Evolutionary conservation across 2,797 vertebrate species (phyloP).

Genomic region (Acomys russatus): DNA sequence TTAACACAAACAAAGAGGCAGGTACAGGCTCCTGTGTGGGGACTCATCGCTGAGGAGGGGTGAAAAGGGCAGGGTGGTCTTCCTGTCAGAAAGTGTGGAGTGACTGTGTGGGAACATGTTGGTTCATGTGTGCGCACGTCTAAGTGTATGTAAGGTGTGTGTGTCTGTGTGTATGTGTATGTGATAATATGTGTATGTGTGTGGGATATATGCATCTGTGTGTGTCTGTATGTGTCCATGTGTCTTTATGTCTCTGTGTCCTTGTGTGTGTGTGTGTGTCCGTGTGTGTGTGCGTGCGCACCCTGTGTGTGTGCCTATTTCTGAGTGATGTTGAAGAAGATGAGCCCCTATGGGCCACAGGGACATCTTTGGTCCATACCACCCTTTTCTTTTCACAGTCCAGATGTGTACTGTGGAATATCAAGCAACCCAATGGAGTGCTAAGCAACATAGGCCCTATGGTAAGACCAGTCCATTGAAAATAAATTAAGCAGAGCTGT

Average conservation of each 20-base stretch:
- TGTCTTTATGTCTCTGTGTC: neutral
- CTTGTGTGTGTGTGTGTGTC: too few species aligned
- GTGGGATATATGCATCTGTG: too few species aligned
- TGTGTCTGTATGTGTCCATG: too few species aligned
- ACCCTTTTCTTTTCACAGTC: neutral
- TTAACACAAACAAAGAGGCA: neutral
- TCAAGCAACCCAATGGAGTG: neutral
- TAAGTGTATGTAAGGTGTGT: neutral
- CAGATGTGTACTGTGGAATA: neutral
- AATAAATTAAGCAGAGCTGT: rapidly evolving
- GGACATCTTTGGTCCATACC: rapidly evolving
- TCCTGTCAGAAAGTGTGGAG: rapidly evolving
- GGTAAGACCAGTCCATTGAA: neutral
- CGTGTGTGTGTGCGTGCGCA: too few species aligned
- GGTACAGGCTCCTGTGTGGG: neutral
- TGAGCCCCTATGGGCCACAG: rapidly evolving
- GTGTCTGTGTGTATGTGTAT: too few species aligned
- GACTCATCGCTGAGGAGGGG: rapidly evolving
- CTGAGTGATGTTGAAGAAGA: neutral
- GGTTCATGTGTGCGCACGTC: neutral
- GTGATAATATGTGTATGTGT: too few species aligned
- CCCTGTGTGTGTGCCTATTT: neutral
- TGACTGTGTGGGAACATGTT: neutral
- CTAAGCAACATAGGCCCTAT: rapidly evolving
- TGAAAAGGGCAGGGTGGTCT: neutral